Evolutionary conservation across 2,797 vertebrate species (phyloP).

Genomic region (Tenualosa thibaudeaui): DNA sequence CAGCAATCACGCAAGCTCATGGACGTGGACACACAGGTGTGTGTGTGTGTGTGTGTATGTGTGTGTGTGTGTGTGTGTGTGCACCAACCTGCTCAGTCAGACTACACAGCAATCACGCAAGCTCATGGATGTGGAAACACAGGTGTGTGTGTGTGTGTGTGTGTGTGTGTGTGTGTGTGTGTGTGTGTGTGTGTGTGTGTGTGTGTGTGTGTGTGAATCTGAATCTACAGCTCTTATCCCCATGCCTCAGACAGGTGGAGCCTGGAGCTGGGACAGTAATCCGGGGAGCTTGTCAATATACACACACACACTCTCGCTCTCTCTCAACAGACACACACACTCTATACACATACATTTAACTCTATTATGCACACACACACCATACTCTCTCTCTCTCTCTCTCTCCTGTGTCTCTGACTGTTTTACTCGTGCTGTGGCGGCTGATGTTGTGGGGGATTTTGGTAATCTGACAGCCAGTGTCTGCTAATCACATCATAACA

Average conservation of each 20-base stretch:
- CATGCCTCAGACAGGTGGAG: no score
- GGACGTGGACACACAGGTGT: no score
- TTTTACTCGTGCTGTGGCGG: no score
- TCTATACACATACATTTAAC: no score
- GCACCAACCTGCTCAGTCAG: conserved; percentile 78
- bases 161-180: background rate
- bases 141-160: conserved; percentile 53
- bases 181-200: no score
- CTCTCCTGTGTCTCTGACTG: no score
- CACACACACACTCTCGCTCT: background rate
- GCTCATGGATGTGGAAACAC: conserved; percentile 78
- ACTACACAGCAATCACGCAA: conserved; percentile 80
- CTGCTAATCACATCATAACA: background rate
- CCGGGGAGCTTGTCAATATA: background rate
- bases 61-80: no score
- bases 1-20: no score
- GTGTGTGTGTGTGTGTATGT: no score
- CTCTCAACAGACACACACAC: background rate
- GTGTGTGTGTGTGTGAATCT: no score
- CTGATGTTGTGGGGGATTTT: background rate
- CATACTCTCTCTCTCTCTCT: no score
- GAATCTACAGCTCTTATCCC: no score
- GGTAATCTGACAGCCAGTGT: background rate
- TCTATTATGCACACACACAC: background rate
- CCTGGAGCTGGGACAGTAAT: background rate